Conservation (phyloP, 2,888 invertebrate species). For the Mesochorus sp. region DNA sequence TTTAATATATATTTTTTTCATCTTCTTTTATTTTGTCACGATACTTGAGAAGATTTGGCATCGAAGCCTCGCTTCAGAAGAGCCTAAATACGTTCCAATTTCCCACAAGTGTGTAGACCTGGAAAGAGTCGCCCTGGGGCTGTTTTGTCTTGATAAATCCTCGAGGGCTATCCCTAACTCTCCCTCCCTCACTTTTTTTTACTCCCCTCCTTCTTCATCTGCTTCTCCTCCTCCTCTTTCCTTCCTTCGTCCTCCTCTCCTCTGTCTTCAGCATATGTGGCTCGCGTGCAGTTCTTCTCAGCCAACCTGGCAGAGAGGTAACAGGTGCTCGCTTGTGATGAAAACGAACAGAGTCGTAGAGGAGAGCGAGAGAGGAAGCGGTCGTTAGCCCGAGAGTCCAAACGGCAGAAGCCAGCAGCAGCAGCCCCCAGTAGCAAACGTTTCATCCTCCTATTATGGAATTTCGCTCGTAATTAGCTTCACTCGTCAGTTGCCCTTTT, state of each 20-base stretch:
- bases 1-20: too few relatives aligned
- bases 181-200: conserved; percentile 26
- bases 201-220: too few relatives aligned
- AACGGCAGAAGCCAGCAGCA: conserved; percentile 27
- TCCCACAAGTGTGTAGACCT: conserved; percentile 1
- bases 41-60: conserved; percentile 70
- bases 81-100: conserved; percentile 59
- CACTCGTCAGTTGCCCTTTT: too few relatives aligned
- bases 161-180: conserved; percentile 14
- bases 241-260: conserved; percentile 6
- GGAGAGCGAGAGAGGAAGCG: conserved; percentile 71
- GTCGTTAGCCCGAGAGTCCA: conserved; percentile 74
- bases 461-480: background rate
- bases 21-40: conserved; percentile 3
- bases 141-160: conserved; percentile 46
- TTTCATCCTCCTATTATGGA: conserved; percentile 75
- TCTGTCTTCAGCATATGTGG: conserved; percentile 76
- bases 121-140: conserved; percentile 57
- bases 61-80: conserved; percentile 72
- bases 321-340: conserved; percentile 73
- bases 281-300: conserved; percentile 76
- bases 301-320: conserved; percentile 72
- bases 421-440: conserved; percentile 39
- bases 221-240: too few relatives aligned
- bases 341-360: conserved; percentile 30